A percentile compares a stretch with the other conserved stretches of the same genome.
Evolutionary conservation across 2,113 vertebrate genomes (phyloP).

Genomic region (Oryzias woworae): DNA sequence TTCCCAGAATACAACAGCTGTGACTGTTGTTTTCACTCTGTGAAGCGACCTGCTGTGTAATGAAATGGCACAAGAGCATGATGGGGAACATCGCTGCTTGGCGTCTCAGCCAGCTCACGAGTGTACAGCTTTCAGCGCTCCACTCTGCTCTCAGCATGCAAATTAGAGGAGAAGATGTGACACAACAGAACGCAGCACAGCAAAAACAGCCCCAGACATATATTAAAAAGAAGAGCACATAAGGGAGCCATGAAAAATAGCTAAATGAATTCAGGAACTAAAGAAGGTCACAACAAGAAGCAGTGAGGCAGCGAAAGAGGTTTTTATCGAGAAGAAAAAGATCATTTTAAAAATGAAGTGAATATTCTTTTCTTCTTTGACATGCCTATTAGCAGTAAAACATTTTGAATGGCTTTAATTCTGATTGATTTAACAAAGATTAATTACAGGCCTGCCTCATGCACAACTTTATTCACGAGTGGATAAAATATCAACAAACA

Average conservation of each 20-base stretch:
- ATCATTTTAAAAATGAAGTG: slow-evolving; percentile 23
- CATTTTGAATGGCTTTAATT: slow-evolving; percentile 21
- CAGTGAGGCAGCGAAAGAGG: background rate
- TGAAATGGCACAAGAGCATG: slow-evolving; percentile 45
- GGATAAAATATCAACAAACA: background rate
- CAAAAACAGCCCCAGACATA: background rate
- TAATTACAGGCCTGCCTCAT: background rate
- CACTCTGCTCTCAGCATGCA: slow-evolving; percentile 21
- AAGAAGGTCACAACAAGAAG: background rate
- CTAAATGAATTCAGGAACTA: slow-evolving; percentile 6
- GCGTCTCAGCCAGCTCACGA: slow-evolving; percentile 11
- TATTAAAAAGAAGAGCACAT: slow-evolving; percentile 24
- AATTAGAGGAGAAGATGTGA: slow-evolving; percentile 37
- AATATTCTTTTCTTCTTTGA: slow-evolving; percentile 22
- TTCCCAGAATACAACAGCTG: slow-evolving; percentile 6
- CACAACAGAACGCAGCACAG: slow-evolving; percentile 22
- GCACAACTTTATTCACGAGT: background rate
- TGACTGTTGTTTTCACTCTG: slow-evolving; percentile 21
- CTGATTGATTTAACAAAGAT: slow-evolving; percentile 12
- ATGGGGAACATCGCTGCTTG: slow-evolving; percentile 32
- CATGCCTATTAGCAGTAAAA: slow-evolving; percentile 19
- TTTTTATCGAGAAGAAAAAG: too few relatives aligned
- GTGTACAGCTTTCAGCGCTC: slow-evolving; percentile 25
- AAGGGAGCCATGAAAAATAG: background rate
- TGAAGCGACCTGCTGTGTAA: slow-evolving; percentile 27